These are phyloP conservation scores for Oenanthe oenanthe DNA, from an alignment of 2,113 vertebrate species.

Conservation along the genomic window DNA sequence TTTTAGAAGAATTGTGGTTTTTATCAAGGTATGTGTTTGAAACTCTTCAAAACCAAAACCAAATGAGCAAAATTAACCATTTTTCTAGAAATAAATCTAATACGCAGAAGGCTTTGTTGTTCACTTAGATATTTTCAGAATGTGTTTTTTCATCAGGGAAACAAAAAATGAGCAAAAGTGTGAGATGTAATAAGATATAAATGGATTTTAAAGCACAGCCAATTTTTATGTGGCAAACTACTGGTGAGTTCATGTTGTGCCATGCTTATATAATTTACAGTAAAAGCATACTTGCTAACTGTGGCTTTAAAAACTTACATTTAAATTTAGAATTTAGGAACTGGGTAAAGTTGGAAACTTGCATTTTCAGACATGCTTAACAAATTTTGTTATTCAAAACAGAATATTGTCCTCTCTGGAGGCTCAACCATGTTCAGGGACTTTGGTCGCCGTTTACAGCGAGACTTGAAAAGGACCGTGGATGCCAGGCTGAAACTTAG, in stretches of 20 bases:
- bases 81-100: neutral
- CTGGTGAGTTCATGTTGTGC: neutral
- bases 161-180: neutral
- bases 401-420: slow-evolving; percentile 95
- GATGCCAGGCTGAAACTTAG: slow-evolving; percentile 96
- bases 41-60: neutral
- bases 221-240: neutral
- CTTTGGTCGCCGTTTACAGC: slow-evolving; percentile 94
- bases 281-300: neutral
- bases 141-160: neutral
- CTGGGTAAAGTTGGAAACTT: neutral
- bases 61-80: neutral
- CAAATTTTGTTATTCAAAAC: neutral
- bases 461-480: slow-evolving; percentile 96
- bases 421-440: slow-evolving; percentile 99
- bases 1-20: neutral
- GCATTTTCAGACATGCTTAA: neutral
- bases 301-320: neutral
- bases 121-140: neutral
- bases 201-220: neutral
- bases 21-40: neutral
- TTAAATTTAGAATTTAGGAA: neutral
- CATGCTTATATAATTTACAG: neutral
- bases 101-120: neutral
- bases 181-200: neutral